Evolutionary conservation across 2,113 vertebrate species (phyloP).

Genomic region (Aspiorhynchus laticeps): DNA sequence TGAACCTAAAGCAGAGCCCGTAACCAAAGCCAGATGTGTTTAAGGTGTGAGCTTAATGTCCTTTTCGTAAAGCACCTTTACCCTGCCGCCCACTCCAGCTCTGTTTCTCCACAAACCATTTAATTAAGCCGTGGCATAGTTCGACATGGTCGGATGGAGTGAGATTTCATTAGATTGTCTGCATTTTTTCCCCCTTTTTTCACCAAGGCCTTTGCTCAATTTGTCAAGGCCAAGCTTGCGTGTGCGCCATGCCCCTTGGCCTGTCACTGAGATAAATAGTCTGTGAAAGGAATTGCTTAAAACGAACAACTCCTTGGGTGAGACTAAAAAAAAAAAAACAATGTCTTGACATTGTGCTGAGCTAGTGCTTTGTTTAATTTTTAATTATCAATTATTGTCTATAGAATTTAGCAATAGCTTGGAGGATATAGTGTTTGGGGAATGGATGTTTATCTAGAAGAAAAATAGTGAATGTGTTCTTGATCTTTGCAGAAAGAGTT

Average conservation of each 20-base stretch:
- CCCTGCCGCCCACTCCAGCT: conserved; percentile 23
- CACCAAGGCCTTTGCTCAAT: conserved; percentile 15
- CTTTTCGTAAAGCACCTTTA: conserved; percentile 36
- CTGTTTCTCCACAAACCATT: not conserved
- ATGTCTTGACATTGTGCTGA: conserved; percentile 2
- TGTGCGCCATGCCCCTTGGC: not conserved
- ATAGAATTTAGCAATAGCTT: not conserved
- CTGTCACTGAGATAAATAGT: conserved; percentile 39
- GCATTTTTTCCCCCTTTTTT: not conserved
- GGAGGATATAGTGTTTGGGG: not conserved
- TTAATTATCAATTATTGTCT: conserved; percentile 4
- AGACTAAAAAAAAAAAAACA: not conserved
- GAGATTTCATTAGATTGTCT: conserved; percentile 48
- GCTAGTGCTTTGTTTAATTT: not conserved
- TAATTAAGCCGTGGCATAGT: conserved; percentile 32
- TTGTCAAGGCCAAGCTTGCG: conserved; percentile 28
- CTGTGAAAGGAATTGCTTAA: conserved; percentile 9
- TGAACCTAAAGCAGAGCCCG: conserved; percentile 60
- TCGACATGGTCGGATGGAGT: conserved; percentile 17
- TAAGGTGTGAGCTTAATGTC: conserved; percentile 51
- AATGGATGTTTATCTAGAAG: not conserved
- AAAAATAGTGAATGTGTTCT: not conserved
- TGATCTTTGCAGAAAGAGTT: conserved; percentile 8
- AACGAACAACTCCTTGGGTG: not conserved
- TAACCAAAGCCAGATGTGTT: conserved; percentile 79